Conservation (phyloP, 1,140 invertebrate genomes). For the Zelostemma sp. region DNA sequence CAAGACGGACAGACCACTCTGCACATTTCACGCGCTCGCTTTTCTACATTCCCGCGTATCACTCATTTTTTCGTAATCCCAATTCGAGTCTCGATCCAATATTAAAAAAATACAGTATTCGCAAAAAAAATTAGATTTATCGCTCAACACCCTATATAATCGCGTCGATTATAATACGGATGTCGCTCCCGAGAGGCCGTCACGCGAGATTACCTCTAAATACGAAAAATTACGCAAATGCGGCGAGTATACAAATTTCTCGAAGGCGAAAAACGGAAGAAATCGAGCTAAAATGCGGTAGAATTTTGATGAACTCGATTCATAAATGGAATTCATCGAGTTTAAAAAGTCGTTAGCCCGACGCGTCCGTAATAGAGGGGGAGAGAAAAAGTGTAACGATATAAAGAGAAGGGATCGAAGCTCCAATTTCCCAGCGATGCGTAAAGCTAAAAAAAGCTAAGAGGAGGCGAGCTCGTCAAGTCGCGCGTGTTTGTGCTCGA, state of each 20-base stretch:
- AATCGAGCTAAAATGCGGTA: background rate
- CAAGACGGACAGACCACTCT: conserved; percentile 21
- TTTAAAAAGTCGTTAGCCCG: background rate
- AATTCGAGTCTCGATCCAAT: background rate
- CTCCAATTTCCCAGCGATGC: conserved; percentile 23
- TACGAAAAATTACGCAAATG: background rate
- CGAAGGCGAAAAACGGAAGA: too few relatives aligned
- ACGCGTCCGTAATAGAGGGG: background rate
- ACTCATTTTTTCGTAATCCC: background rate
- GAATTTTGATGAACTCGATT: background rate
- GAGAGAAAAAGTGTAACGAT: conserved; percentile 11
- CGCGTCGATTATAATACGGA: conserved; percentile 1
- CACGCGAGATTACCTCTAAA: background rate
- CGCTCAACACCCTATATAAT: background rate
- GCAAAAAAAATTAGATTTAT: background rate
- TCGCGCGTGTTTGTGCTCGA: conserved; percentile 41
- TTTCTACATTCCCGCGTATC: background rate
- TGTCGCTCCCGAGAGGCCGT: background rate
- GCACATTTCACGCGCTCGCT: conserved; percentile 7
- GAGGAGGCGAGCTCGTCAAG: conserved; percentile 55
- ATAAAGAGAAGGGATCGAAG: conserved; percentile 14
- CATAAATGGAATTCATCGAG: background rate
- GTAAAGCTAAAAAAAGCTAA: conserved; percentile 26
- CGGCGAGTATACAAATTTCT: background rate
- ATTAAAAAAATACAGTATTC: background rate